Percentiles rank a stretch among this genome's conserved stretches.
These are phyloP conservation scores for Triplophysa yarkandensis DNA, from an alignment of 2,797 vertebrate genomes.

Conservation along the genomic window DNA sequence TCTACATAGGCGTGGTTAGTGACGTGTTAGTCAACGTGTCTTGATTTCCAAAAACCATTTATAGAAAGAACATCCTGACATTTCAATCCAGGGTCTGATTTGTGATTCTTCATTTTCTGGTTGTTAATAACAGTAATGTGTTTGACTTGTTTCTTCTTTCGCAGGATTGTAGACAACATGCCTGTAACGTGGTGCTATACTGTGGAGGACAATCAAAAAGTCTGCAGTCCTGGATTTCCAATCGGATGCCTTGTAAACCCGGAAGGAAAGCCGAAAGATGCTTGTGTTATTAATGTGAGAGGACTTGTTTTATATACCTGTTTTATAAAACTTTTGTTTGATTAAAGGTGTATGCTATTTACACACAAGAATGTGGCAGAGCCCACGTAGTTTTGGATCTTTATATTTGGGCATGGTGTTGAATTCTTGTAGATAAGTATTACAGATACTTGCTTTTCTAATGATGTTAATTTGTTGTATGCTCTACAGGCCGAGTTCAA, in stretches of 20 bases:
- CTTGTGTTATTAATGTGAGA: conserved; percentile 89
- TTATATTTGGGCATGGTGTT: background rate
- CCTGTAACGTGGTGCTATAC: conserved; percentile 91
- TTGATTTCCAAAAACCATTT: background rate
- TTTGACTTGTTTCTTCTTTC: conserved; percentile 30
- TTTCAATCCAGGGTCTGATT: background rate
- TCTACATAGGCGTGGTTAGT: conserved; percentile 3
- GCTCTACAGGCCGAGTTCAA: conserved; percentile 84
- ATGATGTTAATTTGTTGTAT: background rate
- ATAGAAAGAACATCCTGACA: background rate
- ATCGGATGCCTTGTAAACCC: conserved; percentile 84
- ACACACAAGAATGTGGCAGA: background rate
- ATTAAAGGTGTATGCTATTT: background rate
- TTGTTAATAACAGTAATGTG: background rate
- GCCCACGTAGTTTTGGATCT: background rate
- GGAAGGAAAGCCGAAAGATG: conserved; percentile 81
- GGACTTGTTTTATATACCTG: background rate
- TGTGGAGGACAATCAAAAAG: conserved; percentile 84
- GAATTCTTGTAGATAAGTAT: too few species aligned
- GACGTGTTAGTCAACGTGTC: background rate
- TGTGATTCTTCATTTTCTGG: background rate
- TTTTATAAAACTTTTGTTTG: background rate
- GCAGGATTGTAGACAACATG: conserved; percentile 94
- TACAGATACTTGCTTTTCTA: background rate
- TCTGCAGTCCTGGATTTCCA: conserved; percentile 90